These are phyloP conservation scores for Diadema setosum DNA, from an alignment of 35 echinoderm and acorn worm genomes.

Conservation along the genomic window DNA sequence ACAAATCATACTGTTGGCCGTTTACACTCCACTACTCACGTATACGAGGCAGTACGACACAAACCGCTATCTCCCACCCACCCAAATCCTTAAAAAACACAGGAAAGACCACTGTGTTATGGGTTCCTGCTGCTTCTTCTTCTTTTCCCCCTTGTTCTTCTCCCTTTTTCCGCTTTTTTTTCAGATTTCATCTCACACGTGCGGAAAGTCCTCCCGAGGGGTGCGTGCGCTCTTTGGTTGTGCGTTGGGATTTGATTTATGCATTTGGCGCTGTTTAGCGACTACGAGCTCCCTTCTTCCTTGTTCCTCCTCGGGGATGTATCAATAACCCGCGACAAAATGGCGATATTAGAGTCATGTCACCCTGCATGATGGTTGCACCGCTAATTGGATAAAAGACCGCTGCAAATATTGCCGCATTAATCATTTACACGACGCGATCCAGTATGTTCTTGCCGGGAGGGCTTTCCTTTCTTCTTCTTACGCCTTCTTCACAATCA, in stretches of 20 bases:
- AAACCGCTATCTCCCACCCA: background rate
- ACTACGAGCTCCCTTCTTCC: background rate
- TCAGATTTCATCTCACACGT: background rate
- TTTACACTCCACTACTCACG: no score
- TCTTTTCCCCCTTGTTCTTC: background rate
- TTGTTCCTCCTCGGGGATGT: background rate
- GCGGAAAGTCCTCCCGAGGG: background rate
- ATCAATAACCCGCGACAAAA: constrained; percentile 14
- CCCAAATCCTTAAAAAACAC: no score
- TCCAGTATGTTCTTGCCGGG: background rate
- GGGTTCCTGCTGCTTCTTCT: no score
- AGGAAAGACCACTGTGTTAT: no score
- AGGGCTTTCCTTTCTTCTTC: background rate
- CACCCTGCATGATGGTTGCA: background rate
- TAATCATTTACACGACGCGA: constrained; percentile 15
- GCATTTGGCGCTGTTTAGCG: background rate
- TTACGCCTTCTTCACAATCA: background rate
- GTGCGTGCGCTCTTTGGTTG: background rate
- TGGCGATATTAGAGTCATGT: constrained; percentile 13
- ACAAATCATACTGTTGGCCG: background rate
- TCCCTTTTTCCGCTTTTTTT: background rate
- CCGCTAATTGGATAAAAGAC: constrained; percentile 25
- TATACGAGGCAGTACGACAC: no score
- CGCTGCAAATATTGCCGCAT: constrained; percentile 24
- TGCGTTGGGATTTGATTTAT: constrained; percentile 2